Evolutionary conservation across 2,888 invertebrate genomes (phyloP), one percentile per base, ranked within the genome.

Genomic region (Muscina levida): DNA sequence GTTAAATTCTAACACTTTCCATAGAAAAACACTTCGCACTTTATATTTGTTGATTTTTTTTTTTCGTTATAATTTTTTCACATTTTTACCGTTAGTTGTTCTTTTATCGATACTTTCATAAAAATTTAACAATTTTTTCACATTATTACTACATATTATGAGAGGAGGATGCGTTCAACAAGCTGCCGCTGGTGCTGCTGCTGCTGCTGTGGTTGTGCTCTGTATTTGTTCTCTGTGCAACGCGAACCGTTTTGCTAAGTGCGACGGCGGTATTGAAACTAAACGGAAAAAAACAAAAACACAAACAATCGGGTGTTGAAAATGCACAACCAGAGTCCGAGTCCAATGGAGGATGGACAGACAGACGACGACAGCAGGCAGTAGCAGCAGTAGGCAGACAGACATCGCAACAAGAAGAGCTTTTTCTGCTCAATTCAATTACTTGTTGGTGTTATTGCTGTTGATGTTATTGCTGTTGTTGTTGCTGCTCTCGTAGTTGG

Each of bases 251-350:
- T 81, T 81, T 62, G 77, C 68, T 77, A 74, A 65, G 75, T 77
- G 74, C 77, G 77, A 75, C 77, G 68, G 81, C 81, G 81, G 81
- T 74, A 81, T 77, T 77, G 74, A 57, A 81, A 77, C 65, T 76
- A 80, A 80, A 77, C 76, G 76, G 72, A 56, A 53, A 56, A 53
- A 67, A 31, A 26, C 44, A 71, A 65, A 70, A 78, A 78, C 62
- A 78, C 70, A 78, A 73, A 73, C 37, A 53, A 53, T 66, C 37
- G 62, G 8, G 19, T 66, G 19, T 24, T 19, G 44, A 46, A 71
- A 24, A 42, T 56, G 56, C 42, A 70, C 26, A 39, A n/a, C 46
- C 3, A 3, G 8, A 31, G 4, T 5, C 31, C 31, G 31, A 31
- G 31, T 5, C 31, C 31, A 31, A 31, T 31, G 8, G 31, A 62